Percentiles rank a stretch among this genome's conserved stretches.
Conservation (phyloP, 2,888 invertebrate species). For the Trissoscelio sp. region DNA sequence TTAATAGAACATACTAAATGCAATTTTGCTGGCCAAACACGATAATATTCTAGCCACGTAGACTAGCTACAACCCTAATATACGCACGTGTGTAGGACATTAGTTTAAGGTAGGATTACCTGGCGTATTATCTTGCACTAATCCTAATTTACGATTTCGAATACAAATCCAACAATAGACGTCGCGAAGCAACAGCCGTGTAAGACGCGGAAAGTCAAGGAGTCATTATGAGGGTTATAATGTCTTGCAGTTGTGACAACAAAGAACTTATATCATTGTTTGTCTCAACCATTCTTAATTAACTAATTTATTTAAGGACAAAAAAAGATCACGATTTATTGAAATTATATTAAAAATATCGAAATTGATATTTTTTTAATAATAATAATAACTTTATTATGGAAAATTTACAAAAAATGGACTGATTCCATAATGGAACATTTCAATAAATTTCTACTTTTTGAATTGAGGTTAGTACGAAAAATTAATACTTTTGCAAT, state of each 20-base stretch:
- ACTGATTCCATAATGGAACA: no score
- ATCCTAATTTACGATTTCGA: slow-evolving; percentile 78
- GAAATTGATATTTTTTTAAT: no score
- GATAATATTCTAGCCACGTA: slow-evolving; percentile 75
- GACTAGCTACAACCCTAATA: slow-evolving; percentile 72
- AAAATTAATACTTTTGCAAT: no score
- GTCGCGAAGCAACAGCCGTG: slow-evolving; percentile 16
- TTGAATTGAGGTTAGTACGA: no score
- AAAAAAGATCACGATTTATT: no score
- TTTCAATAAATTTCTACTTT: no score
- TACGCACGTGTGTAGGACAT: slow-evolving; percentile 73
- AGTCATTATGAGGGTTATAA: slow-evolving; percentile 27
- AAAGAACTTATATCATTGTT: slow-evolving; percentile 17
- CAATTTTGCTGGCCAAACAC: slow-evolving; percentile 73
- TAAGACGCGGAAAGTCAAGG: slow-evolving; percentile 48
- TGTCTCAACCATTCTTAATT: slow-evolving; percentile 2
- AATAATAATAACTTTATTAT: no score
- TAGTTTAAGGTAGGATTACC: slow-evolving; percentile 76
- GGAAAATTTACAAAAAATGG: no score
- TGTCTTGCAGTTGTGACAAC: slow-evolving; percentile 21
- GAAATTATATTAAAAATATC: no score
- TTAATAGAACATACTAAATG: slow-evolving; percentile 55
- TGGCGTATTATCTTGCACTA: slow-evolving; percentile 70
- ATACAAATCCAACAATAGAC: slow-evolving; percentile 62
- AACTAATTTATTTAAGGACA: not conserved